These are phyloP conservation scores for Drosophila quasianomalipes DNA, from an alignment of 2,888 invertebrate genomes.

Conservation along the genomic window DNA sequence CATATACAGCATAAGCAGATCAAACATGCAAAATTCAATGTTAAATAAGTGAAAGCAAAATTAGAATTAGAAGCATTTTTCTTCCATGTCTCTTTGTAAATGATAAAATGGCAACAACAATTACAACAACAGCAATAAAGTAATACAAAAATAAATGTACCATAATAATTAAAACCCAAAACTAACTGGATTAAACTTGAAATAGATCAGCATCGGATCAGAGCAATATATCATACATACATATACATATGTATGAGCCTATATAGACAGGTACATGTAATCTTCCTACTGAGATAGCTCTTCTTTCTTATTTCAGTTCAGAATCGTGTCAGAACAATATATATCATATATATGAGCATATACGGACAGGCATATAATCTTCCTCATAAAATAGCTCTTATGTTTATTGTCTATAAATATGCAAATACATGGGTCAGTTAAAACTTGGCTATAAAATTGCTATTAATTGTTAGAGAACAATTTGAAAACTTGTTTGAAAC, in stretches of 20 bases:
- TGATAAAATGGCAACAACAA: constrained; percentile 8
- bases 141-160: neutral
- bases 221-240: neutral
- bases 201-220: neutral
- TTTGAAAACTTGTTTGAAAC: neutral
- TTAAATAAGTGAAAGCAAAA: constrained; percentile 51
- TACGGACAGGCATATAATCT: neutral
- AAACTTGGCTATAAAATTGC: too few species aligned
- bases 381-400: neutral
- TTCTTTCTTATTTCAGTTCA: neutral
- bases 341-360: neutral
- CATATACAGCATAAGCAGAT: constrained; percentile 68
- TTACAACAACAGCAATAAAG: constrained; percentile 25
- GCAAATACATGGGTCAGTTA: neutral
- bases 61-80: constrained; percentile 45
- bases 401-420: neutral
- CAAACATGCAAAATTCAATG: constrained; percentile 72
- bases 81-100: constrained; percentile 4
- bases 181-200: neutral
- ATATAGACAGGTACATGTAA: neutral
- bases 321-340: neutral
- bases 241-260: neutral
- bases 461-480: neutral
- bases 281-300: neutral
- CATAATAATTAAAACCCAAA: neutral